Percentiles rank a stretch among this genome's conserved stretches.
phyloP scores from a whole-genome alignment of 1,140 invertebrate genomes.

The Brachionus angularis region DNA sequence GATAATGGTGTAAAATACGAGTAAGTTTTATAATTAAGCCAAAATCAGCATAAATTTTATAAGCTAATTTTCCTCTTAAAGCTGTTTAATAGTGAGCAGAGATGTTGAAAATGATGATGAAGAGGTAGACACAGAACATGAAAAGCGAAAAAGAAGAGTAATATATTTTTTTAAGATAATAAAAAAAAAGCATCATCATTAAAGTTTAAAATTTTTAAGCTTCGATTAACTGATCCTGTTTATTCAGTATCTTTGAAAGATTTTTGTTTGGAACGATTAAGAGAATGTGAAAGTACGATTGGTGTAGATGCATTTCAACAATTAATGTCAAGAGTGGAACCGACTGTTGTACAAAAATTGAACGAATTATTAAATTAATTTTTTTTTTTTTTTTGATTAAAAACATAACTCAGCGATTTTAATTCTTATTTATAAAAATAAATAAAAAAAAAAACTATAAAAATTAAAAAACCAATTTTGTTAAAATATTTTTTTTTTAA shows the following conservation, averaged over 20 bases:
- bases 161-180: constrained; percentile 30
- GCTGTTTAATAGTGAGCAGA: constrained; percentile 48
- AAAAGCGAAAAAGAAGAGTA: constrained; percentile 51
- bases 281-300: constrained; percentile 62
- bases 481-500: constrained; percentile 25
- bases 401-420: neutral
- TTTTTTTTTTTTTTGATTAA: neutral
- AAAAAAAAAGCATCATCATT: constrained; percentile 39
- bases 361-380: neutral
- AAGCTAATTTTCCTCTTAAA: constrained; percentile 44
- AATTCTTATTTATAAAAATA: neutral
- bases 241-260: constrained; percentile 67
- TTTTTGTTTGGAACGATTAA: constrained; percentile 67
- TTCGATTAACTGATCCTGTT: constrained; percentile 67
- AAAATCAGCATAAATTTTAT: neutral
- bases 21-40: constrained; percentile 61
- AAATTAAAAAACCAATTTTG: neutral
- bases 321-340: constrained; percentile 49
- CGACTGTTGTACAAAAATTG: constrained; percentile 50
- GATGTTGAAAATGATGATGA: constrained; percentile 45
- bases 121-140: constrained; percentile 53
- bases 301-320: constrained; percentile 48
- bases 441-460: neutral
- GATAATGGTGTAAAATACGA: constrained; percentile 66
- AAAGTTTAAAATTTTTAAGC: constrained; percentile 54